Evolutionary conservation across 2,797 vertebrate species (phyloP).

Genomic region (Pipistrellus pygmaeus): DNA sequence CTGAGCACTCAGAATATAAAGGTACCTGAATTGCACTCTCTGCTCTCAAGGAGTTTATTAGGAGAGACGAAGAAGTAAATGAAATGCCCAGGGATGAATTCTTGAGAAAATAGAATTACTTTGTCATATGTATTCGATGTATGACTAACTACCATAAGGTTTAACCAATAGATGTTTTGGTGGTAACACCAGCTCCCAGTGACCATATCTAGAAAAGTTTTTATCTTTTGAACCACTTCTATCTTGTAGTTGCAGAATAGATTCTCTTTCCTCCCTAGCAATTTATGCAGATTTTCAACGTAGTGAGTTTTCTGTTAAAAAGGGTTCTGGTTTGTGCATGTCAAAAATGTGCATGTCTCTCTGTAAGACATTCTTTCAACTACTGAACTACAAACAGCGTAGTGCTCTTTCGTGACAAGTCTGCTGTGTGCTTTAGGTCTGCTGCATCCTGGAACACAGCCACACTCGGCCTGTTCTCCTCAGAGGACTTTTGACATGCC

Average conservation of each 20-base stretch:
- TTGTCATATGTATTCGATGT: not conserved
- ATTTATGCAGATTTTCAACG: conserved; percentile 38
- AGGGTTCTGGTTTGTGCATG: not conserved
- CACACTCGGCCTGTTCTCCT: not conserved
- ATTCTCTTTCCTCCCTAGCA: not conserved
- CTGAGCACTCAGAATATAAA: not conserved
- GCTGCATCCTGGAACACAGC: not conserved
- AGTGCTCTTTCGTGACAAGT: not conserved
- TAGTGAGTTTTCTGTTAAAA: not conserved
- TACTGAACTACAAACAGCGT: not conserved
- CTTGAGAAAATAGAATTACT: not conserved
- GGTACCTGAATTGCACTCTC: not conserved
- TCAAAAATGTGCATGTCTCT: not conserved
- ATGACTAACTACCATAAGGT: not conserved
- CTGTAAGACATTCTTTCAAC: not conserved
- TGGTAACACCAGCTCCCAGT: not conserved
- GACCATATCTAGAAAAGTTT: not conserved
- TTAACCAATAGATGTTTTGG: conserved; percentile 4
- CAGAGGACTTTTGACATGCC: not conserved
- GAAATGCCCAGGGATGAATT: not conserved
- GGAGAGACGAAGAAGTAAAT: not conserved
- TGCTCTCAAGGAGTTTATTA: not conserved
- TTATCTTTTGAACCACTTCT: not conserved
- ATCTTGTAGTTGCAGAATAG: not conserved
- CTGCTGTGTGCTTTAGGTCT: not conserved